These are phyloP conservation scores for Grallaria varia DNA, from an alignment of 2,113 vertebrate species.

Conservation along the genomic window DNA sequence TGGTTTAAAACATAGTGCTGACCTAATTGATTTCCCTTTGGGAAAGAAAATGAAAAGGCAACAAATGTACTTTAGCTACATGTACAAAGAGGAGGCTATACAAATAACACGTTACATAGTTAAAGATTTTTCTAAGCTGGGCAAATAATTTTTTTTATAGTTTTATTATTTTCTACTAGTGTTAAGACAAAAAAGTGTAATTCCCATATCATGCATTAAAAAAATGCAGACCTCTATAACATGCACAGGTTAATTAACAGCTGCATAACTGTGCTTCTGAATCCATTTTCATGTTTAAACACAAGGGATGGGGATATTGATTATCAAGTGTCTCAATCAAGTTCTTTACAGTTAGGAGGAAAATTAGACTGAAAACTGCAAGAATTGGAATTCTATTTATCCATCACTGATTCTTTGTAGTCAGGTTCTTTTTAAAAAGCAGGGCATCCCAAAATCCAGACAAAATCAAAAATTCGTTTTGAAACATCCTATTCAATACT, in stretches of 20 bases:
- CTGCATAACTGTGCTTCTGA: not conserved
- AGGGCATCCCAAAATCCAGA: not conserved
- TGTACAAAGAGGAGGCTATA: not conserved
- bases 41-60: not conserved
- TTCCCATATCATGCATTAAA: not conserved
- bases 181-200: not conserved
- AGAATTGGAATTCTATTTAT: not conserved
- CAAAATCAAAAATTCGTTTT: not conserved
- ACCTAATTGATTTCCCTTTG: not conserved
- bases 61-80: not conserved
- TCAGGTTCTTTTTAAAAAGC: not conserved
- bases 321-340: not conserved
- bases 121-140: not conserved
- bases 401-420: not conserved
- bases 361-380: not conserved
- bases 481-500: not conserved
- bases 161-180: not conserved
- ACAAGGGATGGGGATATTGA: not conserved
- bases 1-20: not conserved
- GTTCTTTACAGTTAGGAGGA: not conserved
- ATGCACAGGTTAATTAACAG: not conserved
- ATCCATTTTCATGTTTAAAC: not conserved
- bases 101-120: not conserved
- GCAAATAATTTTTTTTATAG: not conserved
- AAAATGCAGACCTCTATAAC: not conserved